Conservation (phyloP, 2,888 invertebrate genomes). For the Drosophila putrida region DNA sequence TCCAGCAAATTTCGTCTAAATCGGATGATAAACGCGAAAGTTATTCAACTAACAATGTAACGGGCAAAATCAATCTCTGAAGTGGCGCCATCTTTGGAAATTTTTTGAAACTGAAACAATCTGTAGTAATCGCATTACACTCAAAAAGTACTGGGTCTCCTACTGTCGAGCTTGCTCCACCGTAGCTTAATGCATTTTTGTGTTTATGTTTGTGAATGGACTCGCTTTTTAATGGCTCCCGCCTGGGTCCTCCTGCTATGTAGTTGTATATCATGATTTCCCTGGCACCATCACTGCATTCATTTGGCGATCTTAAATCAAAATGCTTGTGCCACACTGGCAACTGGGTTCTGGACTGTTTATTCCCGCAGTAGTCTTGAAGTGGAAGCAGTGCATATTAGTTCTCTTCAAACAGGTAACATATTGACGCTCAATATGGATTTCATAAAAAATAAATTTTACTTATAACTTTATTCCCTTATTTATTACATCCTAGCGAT, state of each 20-base stretch:
- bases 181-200: constrained; percentile 24
- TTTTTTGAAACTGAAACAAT: too few relatives aligned
- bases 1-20: too few relatives aligned
- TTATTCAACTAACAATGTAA: too few relatives aligned
- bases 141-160: too few relatives aligned
- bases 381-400: constrained; percentile 10
- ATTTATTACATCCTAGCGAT: too few relatives aligned
- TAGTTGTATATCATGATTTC: constrained; percentile 70
- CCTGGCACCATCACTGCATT: constrained; percentile 65
- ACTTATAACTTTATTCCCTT: too few relatives aligned
- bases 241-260: constrained; percentile 43
- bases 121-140: too few relatives aligned
- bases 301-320: constrained; percentile 77
- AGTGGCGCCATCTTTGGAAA: too few relatives aligned
- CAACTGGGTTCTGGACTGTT: constrained; percentile 24
- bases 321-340: constrained; percentile 49
- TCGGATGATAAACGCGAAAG: too few relatives aligned
- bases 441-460: too few relatives aligned
- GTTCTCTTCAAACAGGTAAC: background rate
- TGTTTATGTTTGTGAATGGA: constrained; percentile 33
- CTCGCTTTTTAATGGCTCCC: constrained; percentile 63
- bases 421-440: background rate
- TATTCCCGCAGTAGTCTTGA: background rate
- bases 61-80: too few relatives aligned
- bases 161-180: too few relatives aligned